Percentiles rank a stretch among this genome's conserved stretches.
Conservation (phyloP, 23 tunicate genomes). For the Phallusia fumigata region DNA sequence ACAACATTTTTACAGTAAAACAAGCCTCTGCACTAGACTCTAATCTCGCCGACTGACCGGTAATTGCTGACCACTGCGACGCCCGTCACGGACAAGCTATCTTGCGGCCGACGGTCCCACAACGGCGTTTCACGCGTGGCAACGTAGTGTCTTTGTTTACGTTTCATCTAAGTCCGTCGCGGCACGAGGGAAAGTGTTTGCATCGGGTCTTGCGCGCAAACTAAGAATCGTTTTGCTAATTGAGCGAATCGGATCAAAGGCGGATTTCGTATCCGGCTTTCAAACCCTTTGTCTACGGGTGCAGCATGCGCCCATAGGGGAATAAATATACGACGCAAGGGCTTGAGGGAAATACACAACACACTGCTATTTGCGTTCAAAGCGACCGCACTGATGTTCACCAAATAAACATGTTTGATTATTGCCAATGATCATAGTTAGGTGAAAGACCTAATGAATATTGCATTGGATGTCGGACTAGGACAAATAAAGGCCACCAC, state of each 20-base stretch:
- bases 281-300: background rate
- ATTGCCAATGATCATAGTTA: too few relatives aligned
- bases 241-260: background rate
- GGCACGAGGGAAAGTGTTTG: background rate
- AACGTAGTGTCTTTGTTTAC: background rate
- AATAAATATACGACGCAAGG: too few relatives aligned
- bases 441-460: too few relatives aligned
- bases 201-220: background rate
- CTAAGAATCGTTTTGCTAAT: background rate
- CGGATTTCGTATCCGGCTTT: background rate
- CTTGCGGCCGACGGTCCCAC: background rate
- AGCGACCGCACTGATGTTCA: too few relatives aligned
- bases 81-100: background rate
- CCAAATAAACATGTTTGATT: too few relatives aligned
- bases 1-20: background rate
- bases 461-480: too few relatives aligned
- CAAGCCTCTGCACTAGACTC: background rate
- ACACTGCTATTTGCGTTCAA: too few relatives aligned
- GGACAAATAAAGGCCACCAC: too few relatives aligned
- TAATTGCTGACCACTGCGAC: background rate
- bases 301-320: too few relatives aligned
- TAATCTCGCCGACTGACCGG: background rate
- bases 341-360: too few relatives aligned
- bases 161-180: background rate
- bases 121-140: conserved; percentile 17